Evolutionary conservation across 2,113 vertebrate genomes (phyloP).

Genomic region (Hypanus sabinus): DNA sequence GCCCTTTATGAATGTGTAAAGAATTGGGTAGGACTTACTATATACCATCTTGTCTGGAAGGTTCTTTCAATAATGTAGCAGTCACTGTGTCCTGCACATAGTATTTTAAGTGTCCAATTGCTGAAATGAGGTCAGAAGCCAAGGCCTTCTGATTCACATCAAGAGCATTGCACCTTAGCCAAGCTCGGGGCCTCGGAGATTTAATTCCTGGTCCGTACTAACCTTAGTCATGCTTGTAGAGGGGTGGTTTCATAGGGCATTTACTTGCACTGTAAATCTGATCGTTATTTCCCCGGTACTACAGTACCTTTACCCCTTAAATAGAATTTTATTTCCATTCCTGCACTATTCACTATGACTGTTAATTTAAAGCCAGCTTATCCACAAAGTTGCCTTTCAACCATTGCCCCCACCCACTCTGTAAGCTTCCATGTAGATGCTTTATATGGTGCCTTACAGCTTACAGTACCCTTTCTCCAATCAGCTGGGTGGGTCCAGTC

Average conservation of each 20-base stretch:
- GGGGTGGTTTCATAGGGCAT: neutral
- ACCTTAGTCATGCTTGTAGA: neutral
- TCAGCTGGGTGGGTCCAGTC: neutral
- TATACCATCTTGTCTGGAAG: neutral
- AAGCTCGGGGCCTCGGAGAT: neutral
- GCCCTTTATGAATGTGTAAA: too few species aligned
- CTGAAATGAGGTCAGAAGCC: neutral
- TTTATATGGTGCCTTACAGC: too few species aligned
- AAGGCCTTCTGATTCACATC: neutral
- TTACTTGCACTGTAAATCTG: neutral
- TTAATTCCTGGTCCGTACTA: neutral
- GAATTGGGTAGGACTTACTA: too few species aligned
- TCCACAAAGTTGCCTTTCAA: neutral
- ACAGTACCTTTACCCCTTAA: neutral
- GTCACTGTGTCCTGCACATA: neutral
- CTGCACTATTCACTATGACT: neutral
- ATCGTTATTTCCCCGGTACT: neutral
- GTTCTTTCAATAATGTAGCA: neutral
- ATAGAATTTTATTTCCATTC: neutral
- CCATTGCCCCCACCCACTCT: neutral
- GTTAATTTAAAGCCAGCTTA: neutral
- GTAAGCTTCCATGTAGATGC: neutral
- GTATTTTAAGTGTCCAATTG: too few species aligned
- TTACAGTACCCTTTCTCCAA: too few species aligned
- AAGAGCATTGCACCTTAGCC: neutral